phyloP scores from a whole-genome alignment of 2,797 vertebrate genomes.

The Heterohyrax brucei region DNA sequence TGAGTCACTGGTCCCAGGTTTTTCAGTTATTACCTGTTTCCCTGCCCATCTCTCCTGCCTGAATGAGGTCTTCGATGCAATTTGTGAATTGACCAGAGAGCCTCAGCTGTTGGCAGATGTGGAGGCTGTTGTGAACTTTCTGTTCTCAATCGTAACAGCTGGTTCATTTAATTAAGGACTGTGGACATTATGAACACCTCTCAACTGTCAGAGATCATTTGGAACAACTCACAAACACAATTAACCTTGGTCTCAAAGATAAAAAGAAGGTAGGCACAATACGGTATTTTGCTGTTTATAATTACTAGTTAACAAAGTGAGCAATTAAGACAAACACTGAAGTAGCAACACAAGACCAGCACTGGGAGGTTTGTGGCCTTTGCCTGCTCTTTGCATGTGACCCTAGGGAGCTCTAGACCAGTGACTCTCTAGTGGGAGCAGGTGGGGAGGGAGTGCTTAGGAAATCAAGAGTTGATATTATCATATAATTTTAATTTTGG shows the following conservation, averaged over 20 bases:
- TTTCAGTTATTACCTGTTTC: neutral
- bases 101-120: neutral
- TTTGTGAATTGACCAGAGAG: neutral
- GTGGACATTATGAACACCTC: neutral
- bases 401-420: neutral
- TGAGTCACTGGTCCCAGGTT: neutral
- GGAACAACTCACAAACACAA: conserved; percentile 63
- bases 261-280: neutral
- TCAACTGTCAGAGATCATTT: conserved; percentile 40
- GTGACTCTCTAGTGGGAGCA: neutral
- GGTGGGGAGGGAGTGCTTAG: neutral
- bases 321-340: neutral
- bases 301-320: neutral
- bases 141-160: neutral
- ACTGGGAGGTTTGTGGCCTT: neutral
- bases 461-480: neutral
- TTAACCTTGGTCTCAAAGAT: conserved; percentile 29
- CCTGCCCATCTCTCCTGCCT: neutral
- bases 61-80: neutral
- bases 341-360: no score
- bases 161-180: conserved; percentile 54
- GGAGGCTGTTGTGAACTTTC: neutral
- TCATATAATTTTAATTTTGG: conserved; percentile 19
- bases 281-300: neutral
- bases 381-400: neutral